Base-by-base conservation (phyloP, 1,140 invertebrate species). In the Battus philenor region DNA sequence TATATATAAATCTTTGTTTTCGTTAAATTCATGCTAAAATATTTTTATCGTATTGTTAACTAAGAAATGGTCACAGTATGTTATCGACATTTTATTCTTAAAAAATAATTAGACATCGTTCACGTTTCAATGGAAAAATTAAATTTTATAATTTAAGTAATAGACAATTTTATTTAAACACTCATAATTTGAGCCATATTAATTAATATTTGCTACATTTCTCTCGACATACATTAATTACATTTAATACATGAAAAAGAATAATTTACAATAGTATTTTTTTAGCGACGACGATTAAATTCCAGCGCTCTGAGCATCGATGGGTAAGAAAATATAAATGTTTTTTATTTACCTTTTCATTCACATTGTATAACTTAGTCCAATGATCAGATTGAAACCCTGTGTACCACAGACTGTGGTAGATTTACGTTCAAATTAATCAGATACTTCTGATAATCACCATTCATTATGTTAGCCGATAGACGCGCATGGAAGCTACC, bases 391-490 rank as follows among this genome's bases (percentile, higher is more conserved):
- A 43, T 48, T 30, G 43, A 17, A 62, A 72, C 68, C 66, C 68
- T 74, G 71, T 72, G 59, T 59, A 51, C 66, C 61, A 59, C 47
- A 56, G 45, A 52, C 70, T 16, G 68, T 70, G 67, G 49, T 36
- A 47, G 32, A 45, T 27, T 30, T 47, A 32, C 38, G 50, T 55
- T 36, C 38, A 53, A 67, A 65, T 52, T 39, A 61, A 59, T 56
- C 32, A 71, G 61, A 61, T 61, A 66, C 61, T 57, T 58, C n/a
- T n/a, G n/a, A 16, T n/a, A 30, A 16, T 11, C 36, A 24, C 12
- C n/a, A 34, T 41, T 34, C 38, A 43, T 11, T 26, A 53, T 39
- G 45, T 48, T 11, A 4, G 2, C 10, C 3, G 1, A 33, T 33
- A 33, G n/a, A 24, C 22, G n/a, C 22, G n/a, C n/a, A n/a, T n/a